A percentile compares a stretch with the other conserved stretches of the same genome.
Evolutionary conservation across 2,888 invertebrate species (phyloP).

Genomic region (Proisotoma minuta): DNA sequence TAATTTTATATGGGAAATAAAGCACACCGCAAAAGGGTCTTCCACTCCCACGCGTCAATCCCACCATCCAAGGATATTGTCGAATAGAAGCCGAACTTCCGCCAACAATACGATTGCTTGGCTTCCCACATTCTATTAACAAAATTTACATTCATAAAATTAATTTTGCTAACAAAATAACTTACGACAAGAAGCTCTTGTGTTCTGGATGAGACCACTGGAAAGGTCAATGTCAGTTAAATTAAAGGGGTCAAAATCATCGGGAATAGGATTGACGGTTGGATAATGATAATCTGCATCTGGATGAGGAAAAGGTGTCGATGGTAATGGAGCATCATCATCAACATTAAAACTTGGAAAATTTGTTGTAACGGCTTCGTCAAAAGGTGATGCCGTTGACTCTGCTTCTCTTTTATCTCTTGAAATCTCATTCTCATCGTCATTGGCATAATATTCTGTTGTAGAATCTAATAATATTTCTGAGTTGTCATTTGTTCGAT

Average conservation of each 20-base stretch:
- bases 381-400: neutral
- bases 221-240: conserved; percentile 27
- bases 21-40: conserved; percentile 24
- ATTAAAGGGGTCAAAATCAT: conserved; percentile 20
- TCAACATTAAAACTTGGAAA: neutral
- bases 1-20: neutral
- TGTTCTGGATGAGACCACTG: conserved; percentile 20
- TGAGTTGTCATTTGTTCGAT: too few relatives aligned
- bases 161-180: neutral
- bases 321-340: conserved; percentile 19
- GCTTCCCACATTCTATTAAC: conserved; percentile 27
- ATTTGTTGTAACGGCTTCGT: neutral
- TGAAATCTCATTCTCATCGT: conserved; percentile 33
- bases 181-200: conserved; percentile 37
- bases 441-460: conserved; percentile 17
- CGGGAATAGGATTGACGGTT: conserved; percentile 21
- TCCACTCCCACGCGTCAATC: conserved; percentile 33
- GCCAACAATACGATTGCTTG: conserved; percentile 36
- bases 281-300: conserved; percentile 15
- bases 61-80: conserved; percentile 39
- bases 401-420: conserved; percentile 26
- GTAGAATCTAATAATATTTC: conserved; percentile 7
- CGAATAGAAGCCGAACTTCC: conserved; percentile 34
- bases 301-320: conserved; percentile 34
- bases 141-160: neutral